Conservation (phyloP, 2,113 vertebrate genomes). For the Pogonocichla stellata region DNA sequence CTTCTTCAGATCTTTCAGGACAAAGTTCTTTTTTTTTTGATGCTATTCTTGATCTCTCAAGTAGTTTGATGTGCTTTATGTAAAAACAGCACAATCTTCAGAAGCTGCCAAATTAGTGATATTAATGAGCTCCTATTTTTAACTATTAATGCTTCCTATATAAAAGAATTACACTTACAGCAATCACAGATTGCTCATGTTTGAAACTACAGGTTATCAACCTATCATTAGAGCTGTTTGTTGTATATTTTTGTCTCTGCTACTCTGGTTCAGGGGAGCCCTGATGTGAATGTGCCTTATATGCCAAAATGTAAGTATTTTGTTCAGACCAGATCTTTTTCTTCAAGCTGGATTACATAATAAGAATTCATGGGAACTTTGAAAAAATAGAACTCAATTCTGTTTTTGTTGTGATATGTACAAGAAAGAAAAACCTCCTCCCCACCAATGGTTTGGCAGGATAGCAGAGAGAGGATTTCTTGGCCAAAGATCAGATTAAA, state of each 20-base stretch:
- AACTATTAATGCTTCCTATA: background rate
- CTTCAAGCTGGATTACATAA: background rate
- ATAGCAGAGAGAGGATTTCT: background rate
- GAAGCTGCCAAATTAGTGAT: conserved; percentile 6
- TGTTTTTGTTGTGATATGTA: background rate
- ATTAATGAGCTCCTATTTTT: conserved; percentile 21
- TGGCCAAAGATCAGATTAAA: background rate
- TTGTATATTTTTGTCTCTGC: background rate
- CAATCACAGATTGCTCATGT: background rate
- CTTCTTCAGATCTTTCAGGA: conserved; percentile 18
- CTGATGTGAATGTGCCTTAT: background rate
- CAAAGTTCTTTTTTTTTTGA: background rate
- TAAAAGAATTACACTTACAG: background rate
- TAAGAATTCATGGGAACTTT: background rate
- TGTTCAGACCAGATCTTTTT: background rate
- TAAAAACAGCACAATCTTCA: conserved; percentile 5
- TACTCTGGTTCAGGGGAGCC: background rate
- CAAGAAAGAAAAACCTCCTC: background rate
- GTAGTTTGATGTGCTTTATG: background rate
- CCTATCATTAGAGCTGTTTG: background rate
- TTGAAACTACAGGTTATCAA: background rate
- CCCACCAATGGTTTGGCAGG: background rate
- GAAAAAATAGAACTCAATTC: background rate
- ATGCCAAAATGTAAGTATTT: background rate
- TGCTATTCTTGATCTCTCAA: background rate